Base-by-base conservation (phyloP, 2,797 vertebrate genomes). In the Aeoliscus strigatus region DNA sequence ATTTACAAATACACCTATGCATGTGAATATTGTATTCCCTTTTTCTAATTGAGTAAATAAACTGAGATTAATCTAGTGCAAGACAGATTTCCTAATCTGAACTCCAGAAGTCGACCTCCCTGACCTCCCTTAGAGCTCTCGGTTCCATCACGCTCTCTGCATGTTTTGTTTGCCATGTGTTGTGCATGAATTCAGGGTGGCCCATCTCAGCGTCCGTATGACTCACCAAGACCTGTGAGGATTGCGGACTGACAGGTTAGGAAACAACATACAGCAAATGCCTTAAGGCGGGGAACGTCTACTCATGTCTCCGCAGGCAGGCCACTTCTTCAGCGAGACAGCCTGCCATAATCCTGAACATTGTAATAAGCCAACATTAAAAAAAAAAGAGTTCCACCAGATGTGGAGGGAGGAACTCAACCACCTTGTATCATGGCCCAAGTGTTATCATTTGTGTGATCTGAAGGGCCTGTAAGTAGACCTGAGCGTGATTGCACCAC, bases 201-300 rank as follows among this genome's bases (percentile, higher is more conserved):
- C 69, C 75, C 63, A 32, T 74, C 63, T 63, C 51, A 28, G 33
- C 64, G 67, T 69, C 51, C 11, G 27, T 14, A 46, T 82, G 80
- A 83, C 67, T 82, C 81, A 80, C 53, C 36, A 0, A 42, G 60
- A 59, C 73, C 66, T 74, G 45, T 23, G 46, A 60, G 80, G 83
- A 84, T 82, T 83, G 78, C 29, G 12, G 78, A 61, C 77, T 62
- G 82, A 82, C 82, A 73, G 80, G 80, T 86, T 86, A 43, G 60
- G 53, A 73, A 76, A 78, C 67, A 60, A 18, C 81, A 65, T 59
- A 24, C 65, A 58, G 53, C 46, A 37, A 57, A 77, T 64, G 77
- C 64, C 77, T 78, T 31, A 23, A 23, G 67, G 70, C 60, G 21
- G 36, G 66, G 58, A 67, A 70, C 62, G 66, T 75, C 67, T 59